Conservation (phyloP, 2,797 vertebrate species). For the Xyrichtys novacula region DNA sequence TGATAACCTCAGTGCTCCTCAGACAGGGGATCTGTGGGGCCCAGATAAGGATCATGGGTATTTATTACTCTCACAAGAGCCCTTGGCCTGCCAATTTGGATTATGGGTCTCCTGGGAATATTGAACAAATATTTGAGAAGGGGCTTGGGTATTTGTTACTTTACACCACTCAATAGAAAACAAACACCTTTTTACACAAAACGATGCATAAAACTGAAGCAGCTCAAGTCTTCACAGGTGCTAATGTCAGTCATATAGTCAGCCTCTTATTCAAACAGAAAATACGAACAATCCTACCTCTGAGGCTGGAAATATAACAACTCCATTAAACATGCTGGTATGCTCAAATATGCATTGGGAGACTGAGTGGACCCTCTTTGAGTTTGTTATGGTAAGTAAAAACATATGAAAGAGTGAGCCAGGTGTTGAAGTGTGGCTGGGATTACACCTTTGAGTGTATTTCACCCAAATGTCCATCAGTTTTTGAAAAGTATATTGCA, state of each 20-base stretch:
- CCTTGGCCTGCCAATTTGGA: slow-evolving; percentile 52
- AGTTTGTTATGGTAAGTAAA: slow-evolving; percentile 54
- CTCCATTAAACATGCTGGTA: slow-evolving; percentile 45
- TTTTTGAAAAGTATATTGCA: slow-evolving; percentile 2
- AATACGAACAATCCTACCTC: slow-evolving; percentile 51
- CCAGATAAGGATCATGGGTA: slow-evolving; percentile 68
- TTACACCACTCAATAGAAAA: slow-evolving; percentile 15
- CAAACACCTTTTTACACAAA: slow-evolving; percentile 10
- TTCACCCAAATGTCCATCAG: slow-evolving; percentile 27
- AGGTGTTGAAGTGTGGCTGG: slow-evolving; percentile 43
- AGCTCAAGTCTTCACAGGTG: slow-evolving; percentile 5
- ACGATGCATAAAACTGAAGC: neutral
- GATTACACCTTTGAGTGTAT: slow-evolving; percentile 26
- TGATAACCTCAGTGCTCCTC: slow-evolving; percentile 43
- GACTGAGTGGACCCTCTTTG: slow-evolving; percentile 28
- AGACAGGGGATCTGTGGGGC: slow-evolving; percentile 50
- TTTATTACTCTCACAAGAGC: slow-evolving; percentile 68
- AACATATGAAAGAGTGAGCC: slow-evolving; percentile 48
- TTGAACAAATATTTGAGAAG: slow-evolving; percentile 57
- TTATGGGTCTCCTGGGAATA: slow-evolving; percentile 54
- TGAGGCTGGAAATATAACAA: slow-evolving; percentile 36
- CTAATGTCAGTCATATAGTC: slow-evolving; percentile 10
- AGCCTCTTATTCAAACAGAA: slow-evolving; percentile 30
- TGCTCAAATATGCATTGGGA: slow-evolving; percentile 62
- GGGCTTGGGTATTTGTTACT: slow-evolving; percentile 19